These are phyloP conservation scores for Cordylochernes scorpioides DNA, from an alignment of 2,888 invertebrate species.

Conservation along the genomic window DNA sequence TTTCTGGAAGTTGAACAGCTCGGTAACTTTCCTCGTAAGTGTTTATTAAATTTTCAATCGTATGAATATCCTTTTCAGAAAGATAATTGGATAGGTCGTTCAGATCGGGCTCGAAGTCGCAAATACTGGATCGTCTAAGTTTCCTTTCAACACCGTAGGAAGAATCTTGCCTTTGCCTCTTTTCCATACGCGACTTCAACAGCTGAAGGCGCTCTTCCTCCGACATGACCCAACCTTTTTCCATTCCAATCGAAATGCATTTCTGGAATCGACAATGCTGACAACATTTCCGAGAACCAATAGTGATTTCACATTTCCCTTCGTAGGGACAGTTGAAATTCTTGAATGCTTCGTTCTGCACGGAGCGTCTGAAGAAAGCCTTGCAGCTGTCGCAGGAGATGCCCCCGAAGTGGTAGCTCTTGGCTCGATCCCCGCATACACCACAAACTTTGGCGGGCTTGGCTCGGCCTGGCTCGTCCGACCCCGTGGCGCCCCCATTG, in stretches of 20 bases:
- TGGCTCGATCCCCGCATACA: constrained; percentile 22
- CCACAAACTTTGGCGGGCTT: constrained; percentile 18
- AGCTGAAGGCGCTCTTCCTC: constrained; percentile 20
- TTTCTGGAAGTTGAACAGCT: constrained; percentile 17
- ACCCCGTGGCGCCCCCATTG: constrained; percentile 8
- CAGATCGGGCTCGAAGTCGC: constrained; percentile 11
- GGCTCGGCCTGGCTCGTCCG: constrained; percentile 1
- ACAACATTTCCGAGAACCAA: constrained; percentile 20
- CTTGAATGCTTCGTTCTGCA: constrained; percentile 20
- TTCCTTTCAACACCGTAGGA: constrained; percentile 4
- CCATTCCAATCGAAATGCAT: constrained; percentile 22
- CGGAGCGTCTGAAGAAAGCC: constrained; percentile 23
- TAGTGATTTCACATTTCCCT: constrained; percentile 18
- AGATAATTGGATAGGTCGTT: constrained; percentile 8
- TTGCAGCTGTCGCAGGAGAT: constrained; percentile 23
- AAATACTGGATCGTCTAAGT: constrained; percentile 3
- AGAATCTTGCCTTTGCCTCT: constrained; percentile 12
- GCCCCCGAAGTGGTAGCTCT: constrained; percentile 23
- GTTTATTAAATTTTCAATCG: constrained; percentile 16
- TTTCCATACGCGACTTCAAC: constrained; percentile 16
- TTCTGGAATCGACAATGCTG: constrained; percentile 22
- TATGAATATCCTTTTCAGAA: constrained; percentile 8
- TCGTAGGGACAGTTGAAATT: constrained; percentile 20
- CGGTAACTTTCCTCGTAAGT: constrained; percentile 17
- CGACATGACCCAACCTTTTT: constrained; percentile 23